phyloP scores from a whole-genome alignment of 2,888 invertebrate species.

The Dusona sp. region DNA sequence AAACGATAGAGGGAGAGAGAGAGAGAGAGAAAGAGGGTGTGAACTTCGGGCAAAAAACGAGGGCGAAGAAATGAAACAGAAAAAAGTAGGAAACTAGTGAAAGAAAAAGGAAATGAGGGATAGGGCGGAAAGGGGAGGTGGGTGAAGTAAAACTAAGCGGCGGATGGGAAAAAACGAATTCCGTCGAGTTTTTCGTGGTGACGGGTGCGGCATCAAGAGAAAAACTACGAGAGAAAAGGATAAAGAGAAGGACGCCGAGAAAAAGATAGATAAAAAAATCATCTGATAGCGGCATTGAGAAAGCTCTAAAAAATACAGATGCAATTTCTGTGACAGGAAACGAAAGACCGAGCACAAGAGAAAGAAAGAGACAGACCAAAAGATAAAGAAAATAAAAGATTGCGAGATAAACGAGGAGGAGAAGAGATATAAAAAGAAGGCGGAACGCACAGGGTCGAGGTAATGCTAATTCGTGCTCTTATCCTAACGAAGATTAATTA shows the following conservation, averaged over 20 bases:
- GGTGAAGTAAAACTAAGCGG: slow-evolving; percentile 37
- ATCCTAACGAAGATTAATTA: slow-evolving; percentile 73
- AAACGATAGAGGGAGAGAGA: slow-evolving; percentile 27
- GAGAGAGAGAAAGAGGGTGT: slow-evolving; percentile 12
- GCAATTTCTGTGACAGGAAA: neutral
- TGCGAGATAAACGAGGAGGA: slow-evolving; percentile 17
- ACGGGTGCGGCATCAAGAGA: slow-evolving; percentile 47
- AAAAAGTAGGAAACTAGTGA: slow-evolving; percentile 45
- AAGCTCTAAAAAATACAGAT: slow-evolving; percentile 7
- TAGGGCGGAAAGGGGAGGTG: neutral
- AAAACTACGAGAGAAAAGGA: slow-evolving; percentile 1
- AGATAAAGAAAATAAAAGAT: slow-evolving; percentile 35
- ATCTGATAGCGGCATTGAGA: slow-evolving; percentile 25
- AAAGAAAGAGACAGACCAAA: slow-evolving; percentile 1
- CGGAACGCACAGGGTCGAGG: slow-evolving; percentile 26
- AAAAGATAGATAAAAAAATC: slow-evolving; percentile 4
- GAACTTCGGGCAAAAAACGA: slow-evolving; percentile 49
- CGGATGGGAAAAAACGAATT: slow-evolving; percentile 61
- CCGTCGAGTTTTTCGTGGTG: slow-evolving; percentile 59
- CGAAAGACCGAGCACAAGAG: neutral
- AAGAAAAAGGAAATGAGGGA: slow-evolving; percentile 39
- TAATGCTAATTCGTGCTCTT: slow-evolving; percentile 55
- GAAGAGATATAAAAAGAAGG: slow-evolving; percentile 25
- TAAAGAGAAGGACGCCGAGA: neutral
- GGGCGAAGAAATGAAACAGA: slow-evolving; percentile 58